phyloP scores from a whole-genome alignment of 2,797 vertebrate genomes.

The Premnoplex brunnescens region DNA sequence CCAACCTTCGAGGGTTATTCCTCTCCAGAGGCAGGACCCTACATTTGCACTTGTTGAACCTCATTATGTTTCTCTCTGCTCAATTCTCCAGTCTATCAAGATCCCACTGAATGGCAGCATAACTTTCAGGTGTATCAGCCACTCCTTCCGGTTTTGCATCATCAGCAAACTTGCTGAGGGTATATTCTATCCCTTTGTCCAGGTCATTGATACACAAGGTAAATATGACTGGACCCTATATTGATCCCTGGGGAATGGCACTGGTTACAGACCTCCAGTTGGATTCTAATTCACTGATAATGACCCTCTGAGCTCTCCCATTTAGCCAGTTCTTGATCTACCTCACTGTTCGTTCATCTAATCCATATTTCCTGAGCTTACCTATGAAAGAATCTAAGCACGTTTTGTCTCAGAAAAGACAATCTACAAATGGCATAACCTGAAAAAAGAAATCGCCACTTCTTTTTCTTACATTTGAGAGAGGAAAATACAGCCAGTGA shows the following conservation, averaged over 20 bases:
- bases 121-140: not conserved
- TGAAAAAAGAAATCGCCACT: not conserved
- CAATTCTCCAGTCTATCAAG: not conserved
- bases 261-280: not conserved
- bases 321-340: not conserved
- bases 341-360: not conserved
- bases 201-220: fast-evolving
- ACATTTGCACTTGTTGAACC: not conserved
- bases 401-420: not conserved
- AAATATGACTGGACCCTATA: not conserved
- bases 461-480: not conserved
- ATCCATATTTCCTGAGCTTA: not conserved
- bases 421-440: not conserved
- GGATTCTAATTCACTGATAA: not conserved
- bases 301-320: not conserved
- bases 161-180: fast-evolving
- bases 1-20: not conserved
- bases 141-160: not conserved
- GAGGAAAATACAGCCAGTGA: not conserved
- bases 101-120: not conserved
- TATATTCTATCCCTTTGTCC: not conserved
- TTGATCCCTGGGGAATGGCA: not conserved
- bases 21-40: fast-evolving
- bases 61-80: fast-evolving
- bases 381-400: not conserved